These are phyloP conservation scores for Cataglyphis altisquamis DNA, from an alignment of 2,888 invertebrate genomes.

Conservation along the genomic window DNA sequence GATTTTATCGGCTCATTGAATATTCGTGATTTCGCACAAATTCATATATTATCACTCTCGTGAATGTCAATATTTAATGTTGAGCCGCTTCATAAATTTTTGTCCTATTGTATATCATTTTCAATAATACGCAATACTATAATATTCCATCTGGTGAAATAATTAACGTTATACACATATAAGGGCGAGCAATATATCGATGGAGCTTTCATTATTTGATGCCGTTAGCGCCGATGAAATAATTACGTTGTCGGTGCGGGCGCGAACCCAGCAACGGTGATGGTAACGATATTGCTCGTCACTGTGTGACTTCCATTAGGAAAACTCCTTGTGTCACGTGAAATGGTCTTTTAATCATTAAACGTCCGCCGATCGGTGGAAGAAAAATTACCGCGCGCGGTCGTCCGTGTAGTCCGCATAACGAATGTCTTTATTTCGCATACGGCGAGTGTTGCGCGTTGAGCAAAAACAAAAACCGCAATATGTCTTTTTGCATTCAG, in stretches of 20 bases:
- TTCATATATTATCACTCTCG: not conserved
- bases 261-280: not conserved
- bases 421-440: constrained; percentile 40
- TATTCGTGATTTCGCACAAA: constrained; percentile 24
- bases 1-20: constrained; percentile 19
- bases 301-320: not conserved
- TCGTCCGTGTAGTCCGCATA: constrained; percentile 11
- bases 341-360: constrained; percentile 45
- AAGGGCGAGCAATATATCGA: constrained; percentile 20
- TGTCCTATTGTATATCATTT: not conserved
- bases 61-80: constrained; percentile 16
- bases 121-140: not conserved
- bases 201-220: constrained; percentile 32
- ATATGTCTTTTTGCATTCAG: not conserved
- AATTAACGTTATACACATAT: constrained; percentile 6
- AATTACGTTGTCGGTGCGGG: constrained; percentile 16
- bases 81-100: not conserved
- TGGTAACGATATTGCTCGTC: not conserved
- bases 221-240: constrained; percentile 12
- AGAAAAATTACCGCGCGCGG: constrained; percentile 46
- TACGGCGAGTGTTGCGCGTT: not conserved
- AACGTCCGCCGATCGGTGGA: constrained; percentile 9
- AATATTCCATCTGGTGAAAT: not conserved
- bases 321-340: constrained; percentile 22
- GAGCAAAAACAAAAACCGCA: not conserved